Percentiles rank a stretch among this genome's conserved stretches.
These are phyloP conservation scores for Barypeithes pellucidus DNA, from an alignment of 2,888 invertebrate genomes.

Conservation along the genomic window DNA sequence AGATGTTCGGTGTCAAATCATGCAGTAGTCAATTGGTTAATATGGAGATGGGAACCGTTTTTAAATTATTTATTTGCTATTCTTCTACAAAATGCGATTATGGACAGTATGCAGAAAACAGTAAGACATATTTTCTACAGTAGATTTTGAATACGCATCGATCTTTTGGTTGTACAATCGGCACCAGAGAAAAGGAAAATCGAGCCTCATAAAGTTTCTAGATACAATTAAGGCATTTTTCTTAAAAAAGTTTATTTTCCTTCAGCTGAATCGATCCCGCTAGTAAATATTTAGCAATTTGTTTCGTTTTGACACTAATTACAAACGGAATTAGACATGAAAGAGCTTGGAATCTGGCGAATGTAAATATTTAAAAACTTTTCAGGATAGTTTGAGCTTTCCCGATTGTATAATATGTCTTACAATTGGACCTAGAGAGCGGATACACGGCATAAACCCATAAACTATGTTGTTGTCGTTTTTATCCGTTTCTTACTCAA, in stretches of 20 bases:
- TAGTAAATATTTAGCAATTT: conserved; percentile 28
- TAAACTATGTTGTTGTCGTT: no score
- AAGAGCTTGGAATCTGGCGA: conserved; percentile 4
- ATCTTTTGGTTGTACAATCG: no score
- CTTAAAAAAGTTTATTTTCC: conserved; percentile 17
- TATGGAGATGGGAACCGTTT: no score
- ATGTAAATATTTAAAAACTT: conserved; percentile 25
- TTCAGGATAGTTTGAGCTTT: conserved; percentile 8
- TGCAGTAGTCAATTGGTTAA: not conserved
- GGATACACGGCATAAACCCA: no score
- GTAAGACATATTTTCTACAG: no score
- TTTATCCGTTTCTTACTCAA: no score
- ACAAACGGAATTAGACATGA: not conserved
- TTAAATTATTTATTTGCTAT: no score
- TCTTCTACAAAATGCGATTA: no score
- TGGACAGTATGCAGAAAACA: no score
- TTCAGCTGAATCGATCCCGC: conserved; percentile 4
- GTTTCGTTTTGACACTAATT: conserved; percentile 13
- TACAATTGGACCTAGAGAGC: no score
- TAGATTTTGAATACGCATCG: no score
- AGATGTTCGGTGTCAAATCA: not conserved
- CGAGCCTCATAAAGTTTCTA: not conserved
- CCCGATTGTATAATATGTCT: conserved; percentile 6
- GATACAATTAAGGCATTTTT: not conserved
- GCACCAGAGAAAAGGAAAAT: no score